Base-by-base conservation (phyloP, 2,888 invertebrate species). In the Drosophila pseudotakahashii region DNA sequence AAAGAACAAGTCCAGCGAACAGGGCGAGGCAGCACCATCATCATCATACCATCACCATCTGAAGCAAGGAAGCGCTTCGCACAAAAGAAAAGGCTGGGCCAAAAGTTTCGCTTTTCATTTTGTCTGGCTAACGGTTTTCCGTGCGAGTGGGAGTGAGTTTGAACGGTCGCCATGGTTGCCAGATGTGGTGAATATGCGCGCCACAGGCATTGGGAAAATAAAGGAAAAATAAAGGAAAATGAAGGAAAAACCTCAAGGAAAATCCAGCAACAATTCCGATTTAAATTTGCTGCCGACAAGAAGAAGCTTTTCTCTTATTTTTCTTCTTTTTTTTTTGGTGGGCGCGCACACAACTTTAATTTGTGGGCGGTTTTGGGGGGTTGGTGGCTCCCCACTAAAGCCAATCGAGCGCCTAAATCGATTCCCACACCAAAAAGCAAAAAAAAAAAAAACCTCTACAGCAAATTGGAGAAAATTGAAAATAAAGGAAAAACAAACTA, bases 51-150 rank as follows among this genome's bases (percentile, higher is more conserved):
- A 19, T 42, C 39, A 39, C 4, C 30, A 37, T 45, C n/a, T 7
- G 45, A 6, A 26, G 34, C 62, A 67, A 53, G 44, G 68, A 70
- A 70, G 34, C 39, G 10, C 30, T 26, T 26, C 26, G 7, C 32
- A 48, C 48, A 48, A 48, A 48, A 69, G 60, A 54, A 60, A 69
- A 66, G 70, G 57, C 52, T 50, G 48, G 70, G 70, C 60, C 50
- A 47, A 77, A 79, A 79, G 82, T 80, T 80, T 80, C 79, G 82
- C 82, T 80, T 80, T 80, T 69, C 73, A 80, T 80, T 70, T 76
- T 68, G 64, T 55, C 60, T 69, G 53, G 73, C 70, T 77, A 80
- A 80, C 82, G 79, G 82, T 75, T 41, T 34, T 68, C 0, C n/a
- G 42, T 42, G 11, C 16, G 58, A 16, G 47, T 34, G 62, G 32